Evolutionary conservation across 1,140 invertebrate genomes (phyloP), one percentile per base, ranked within the genome.

Genomic region (Thaumetopoea pityocampa): DNA sequence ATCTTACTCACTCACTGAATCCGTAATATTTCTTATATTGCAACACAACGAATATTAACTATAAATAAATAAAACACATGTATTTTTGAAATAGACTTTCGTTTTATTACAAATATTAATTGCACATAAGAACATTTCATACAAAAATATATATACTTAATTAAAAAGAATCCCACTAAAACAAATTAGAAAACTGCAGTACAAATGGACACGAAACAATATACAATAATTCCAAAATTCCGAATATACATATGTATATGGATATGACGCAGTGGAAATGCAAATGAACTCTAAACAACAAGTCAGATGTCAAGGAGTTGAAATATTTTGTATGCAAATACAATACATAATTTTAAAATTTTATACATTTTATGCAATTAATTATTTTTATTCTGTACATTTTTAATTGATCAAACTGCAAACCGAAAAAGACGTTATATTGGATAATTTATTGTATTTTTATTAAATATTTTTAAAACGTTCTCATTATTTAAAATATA

Each of bases 61-160:
- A n/a, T 4, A 4, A 20, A 3, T 4, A 35, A 59, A 49, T 51
- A 42, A 56, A 40, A 54, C 41, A 47, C 10, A 19, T 6, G 10
- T 24, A 24, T 41, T 27, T 18, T 47, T 64, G 65, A 78, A 68
- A 72, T 64, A 72, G 52, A 73, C 51, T 64, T 76, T 53, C 37
- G 61, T 79, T 66, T 79, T 79, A 82, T 79, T 82, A 80, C 71
- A 82, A 82, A 82, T 74, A 78, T 72, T 66, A 80, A 79, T 80
- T 79, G 71, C 76, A 83, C 79, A 69, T 79, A 80, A 83, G 69
- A 78, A 78, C 55, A 64, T 76, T 67, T 67, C 70, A 80, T 83
- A 83, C 70, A 83, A 83, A 83, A 83, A 83, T 83, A 83, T n/a
- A n/a, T 72, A 76, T 67, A 80, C 67, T 69, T 68, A 83, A 79